Evolutionary conservation across 64 coral and sea anemone genomes (phyloP).

Genomic region (Stichodactyla mertensii): DNA sequence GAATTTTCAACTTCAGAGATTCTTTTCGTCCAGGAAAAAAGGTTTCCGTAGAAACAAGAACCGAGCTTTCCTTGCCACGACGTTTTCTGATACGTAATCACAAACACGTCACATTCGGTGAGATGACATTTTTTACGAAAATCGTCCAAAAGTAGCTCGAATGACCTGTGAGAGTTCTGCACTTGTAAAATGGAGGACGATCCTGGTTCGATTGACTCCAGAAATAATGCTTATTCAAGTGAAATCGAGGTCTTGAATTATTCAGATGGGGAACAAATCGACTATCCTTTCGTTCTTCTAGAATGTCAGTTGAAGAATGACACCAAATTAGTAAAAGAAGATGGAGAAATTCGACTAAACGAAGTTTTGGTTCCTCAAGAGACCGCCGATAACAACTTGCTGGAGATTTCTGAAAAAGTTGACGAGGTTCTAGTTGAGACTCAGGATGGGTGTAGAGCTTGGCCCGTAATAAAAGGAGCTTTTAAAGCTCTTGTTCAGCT

Average conservation of each 20-base stretch:
- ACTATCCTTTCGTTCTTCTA: conserved; percentile 69
- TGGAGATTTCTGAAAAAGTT: background rate
- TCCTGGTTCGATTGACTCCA: background rate
- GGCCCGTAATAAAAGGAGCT: conserved; percentile 62
- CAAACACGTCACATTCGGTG: conserved; percentile 30
- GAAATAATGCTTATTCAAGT: background rate
- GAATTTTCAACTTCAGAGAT: background rate
- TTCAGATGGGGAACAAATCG: conserved; percentile 42
- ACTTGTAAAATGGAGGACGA: background rate
- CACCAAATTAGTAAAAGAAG: background rate
- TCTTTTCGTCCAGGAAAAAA: background rate
- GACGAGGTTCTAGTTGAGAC: conserved; percentile 41
- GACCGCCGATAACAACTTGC: background rate
- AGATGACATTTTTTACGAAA: background rate
- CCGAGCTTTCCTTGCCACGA: background rate
- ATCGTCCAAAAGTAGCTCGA: background rate
- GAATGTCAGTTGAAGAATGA: conserved; percentile 34
- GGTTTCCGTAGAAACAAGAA: conserved; percentile 9
- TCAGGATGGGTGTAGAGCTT: conserved; percentile 26
- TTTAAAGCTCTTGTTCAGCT: conserved; percentile 76
- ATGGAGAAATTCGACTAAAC: background rate
- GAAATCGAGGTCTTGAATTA: conserved; percentile 65
- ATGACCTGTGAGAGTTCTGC: background rate
- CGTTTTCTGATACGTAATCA: background rate
- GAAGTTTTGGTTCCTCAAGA: background rate